Conservation (phyloP, 2,113 vertebrate species). For the Opisthocomus hoazin region DNA sequence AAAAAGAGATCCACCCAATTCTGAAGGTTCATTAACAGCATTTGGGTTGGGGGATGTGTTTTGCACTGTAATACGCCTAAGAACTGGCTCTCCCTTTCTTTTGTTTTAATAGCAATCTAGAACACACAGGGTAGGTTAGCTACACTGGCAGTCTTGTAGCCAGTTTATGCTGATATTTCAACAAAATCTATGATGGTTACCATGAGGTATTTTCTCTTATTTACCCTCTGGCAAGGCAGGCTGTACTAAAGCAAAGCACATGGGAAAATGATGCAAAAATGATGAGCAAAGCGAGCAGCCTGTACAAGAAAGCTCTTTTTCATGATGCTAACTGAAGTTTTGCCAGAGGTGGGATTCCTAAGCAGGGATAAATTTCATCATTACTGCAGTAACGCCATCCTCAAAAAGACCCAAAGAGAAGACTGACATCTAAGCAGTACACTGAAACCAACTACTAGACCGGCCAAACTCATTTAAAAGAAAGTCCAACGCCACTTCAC, state of each 20-base stretch:
- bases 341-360: background rate
- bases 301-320: background rate
- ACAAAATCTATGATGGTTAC: background rate
- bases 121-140: background rate
- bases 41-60: background rate
- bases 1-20: background rate
- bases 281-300: background rate
- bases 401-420: background rate
- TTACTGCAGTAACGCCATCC: background rate
- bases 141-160: background rate
- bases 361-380: background rate
- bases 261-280: rapidly evolving
- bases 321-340: background rate
- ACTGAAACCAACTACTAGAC: background rate
- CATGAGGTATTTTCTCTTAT: background rate
- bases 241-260: background rate
- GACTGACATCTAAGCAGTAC: background rate
- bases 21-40: background rate
- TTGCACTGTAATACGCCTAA: background rate
- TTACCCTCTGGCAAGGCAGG: background rate
- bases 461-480: background rate
- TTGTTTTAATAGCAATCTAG: background rate
- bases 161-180: background rate
- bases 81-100: background rate
- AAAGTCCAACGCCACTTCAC: background rate